phyloP scores from a whole-genome alignment of 2,888 invertebrate species.

The Micropterix aruncella region DNA sequence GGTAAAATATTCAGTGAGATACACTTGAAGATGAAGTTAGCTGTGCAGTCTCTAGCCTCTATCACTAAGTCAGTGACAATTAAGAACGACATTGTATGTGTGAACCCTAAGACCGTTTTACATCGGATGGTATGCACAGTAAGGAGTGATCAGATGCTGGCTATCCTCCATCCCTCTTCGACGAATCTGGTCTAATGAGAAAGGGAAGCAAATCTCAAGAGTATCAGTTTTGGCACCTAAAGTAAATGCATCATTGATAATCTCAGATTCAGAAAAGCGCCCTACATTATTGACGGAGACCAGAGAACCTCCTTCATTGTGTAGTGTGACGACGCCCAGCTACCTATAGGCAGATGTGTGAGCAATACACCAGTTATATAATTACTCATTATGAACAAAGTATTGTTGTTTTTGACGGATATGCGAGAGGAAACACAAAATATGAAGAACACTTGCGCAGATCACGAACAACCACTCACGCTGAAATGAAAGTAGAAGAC shows the following conservation, averaged over 20 bases:
- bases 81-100: too few relatives aligned
- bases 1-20: too few relatives aligned
- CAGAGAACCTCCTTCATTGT: too few relatives aligned
- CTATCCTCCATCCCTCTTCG: slow-evolving; percentile 3
- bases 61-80: too few relatives aligned
- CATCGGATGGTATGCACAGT: slow-evolving; percentile 3
- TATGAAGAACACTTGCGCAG: slow-evolving; percentile 2
- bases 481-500: slow-evolving; percentile 2
- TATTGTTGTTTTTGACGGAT: slow-evolving; percentile 2
- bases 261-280: too few relatives aligned
- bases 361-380: slow-evolving; percentile 1
- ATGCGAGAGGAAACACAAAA: slow-evolving; percentile 1
- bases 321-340: too few relatives aligned
- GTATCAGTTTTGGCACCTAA: slow-evolving; percentile 1
- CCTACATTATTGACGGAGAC: too few relatives aligned
- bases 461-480: slow-evolving; percentile 1
- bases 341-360: slow-evolving; percentile 1
- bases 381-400: slow-evolving; percentile 1
- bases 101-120: too few relatives aligned
- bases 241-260: neutral
- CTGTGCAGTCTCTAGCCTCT: too few relatives aligned
- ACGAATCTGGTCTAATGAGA: slow-evolving; percentile 2
- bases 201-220: slow-evolving; percentile 2
- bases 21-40: too few relatives aligned
- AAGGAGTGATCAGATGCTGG: slow-evolving; percentile 1